Conservation (phyloP, 2,113 vertebrate species). For the Ictidomys tridecemlineatus region DNA sequence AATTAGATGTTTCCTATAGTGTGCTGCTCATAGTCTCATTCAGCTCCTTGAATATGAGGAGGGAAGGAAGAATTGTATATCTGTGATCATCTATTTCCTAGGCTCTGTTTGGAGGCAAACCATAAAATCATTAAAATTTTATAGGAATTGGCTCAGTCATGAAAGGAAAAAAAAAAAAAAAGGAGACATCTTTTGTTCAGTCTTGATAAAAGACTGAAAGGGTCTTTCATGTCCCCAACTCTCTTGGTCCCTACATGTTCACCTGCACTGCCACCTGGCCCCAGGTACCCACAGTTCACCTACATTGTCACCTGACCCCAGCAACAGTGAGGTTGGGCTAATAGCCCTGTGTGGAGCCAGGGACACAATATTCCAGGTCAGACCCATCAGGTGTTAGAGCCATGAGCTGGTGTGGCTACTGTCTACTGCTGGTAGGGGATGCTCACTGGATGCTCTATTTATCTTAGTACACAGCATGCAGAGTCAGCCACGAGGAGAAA, state of each 20-base stretch:
- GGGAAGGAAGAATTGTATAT: background rate
- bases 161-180: slow-evolving; percentile 15
- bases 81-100: background rate
- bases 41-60: background rate
- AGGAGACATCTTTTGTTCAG: background rate
- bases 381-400: background rate
- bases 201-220: background rate
- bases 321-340: background rate
- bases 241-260: background rate
- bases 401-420: fast-evolving
- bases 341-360: background rate
- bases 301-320: background rate
- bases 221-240: background rate
- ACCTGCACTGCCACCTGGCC: background rate
- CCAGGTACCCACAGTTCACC: background rate
- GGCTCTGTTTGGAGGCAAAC: background rate
- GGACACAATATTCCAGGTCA: background rate
- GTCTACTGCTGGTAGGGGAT: background rate
- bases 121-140: slow-evolving; percentile 16
- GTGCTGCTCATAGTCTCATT: background rate
- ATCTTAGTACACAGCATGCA: background rate
- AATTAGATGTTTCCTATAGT: background rate
- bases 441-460: background rate
- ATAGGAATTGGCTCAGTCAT: background rate
- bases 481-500: background rate